Percentiles rank a stretch among this genome's conserved stretches.
These are phyloP conservation scores for Diorhabda sublineata DNA, from an alignment of 1,140 invertebrate genomes.

Conservation along the genomic window DNA sequence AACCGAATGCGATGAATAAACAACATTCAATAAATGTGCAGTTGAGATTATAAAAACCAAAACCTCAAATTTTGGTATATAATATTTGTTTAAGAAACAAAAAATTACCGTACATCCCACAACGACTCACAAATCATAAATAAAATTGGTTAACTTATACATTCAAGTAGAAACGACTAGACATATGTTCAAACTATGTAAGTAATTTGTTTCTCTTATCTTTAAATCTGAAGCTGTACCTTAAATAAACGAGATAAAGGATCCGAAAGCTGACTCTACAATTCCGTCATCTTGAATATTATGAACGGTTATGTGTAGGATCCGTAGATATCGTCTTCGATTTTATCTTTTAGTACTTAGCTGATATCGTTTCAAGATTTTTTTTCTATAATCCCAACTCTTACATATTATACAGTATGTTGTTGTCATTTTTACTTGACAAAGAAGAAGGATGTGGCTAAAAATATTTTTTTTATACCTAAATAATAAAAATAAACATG, in stretches of 20 bases:
- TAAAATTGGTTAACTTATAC: background rate
- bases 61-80: too few relatives aligned
- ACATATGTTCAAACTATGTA: conserved; percentile 1
- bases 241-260: conserved; percentile 1
- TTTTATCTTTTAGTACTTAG: background rate
- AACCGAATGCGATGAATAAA: too few relatives aligned
- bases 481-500: too few relatives aligned
- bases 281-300: conserved; percentile 2
- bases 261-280: conserved; percentile 1
- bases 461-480: too few relatives aligned
- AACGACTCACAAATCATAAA: background rate
- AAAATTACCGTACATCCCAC: background rate
- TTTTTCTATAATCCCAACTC: background rate
- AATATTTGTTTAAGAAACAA: too few relatives aligned
- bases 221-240: background rate
- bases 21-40: too few relatives aligned
- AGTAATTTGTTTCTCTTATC: background rate
- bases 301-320: conserved; percentile 1
- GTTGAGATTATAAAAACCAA: too few relatives aligned
- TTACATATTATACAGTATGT: too few relatives aligned
- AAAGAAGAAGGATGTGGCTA: too few relatives aligned
- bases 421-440: too few relatives aligned
- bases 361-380: background rate
- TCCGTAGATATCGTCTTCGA: background rate
- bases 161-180: conserved; percentile 1